phyloP scores from a whole-genome alignment of 1,140 invertebrate genomes.

The Lanistes nyassanus region DNA sequence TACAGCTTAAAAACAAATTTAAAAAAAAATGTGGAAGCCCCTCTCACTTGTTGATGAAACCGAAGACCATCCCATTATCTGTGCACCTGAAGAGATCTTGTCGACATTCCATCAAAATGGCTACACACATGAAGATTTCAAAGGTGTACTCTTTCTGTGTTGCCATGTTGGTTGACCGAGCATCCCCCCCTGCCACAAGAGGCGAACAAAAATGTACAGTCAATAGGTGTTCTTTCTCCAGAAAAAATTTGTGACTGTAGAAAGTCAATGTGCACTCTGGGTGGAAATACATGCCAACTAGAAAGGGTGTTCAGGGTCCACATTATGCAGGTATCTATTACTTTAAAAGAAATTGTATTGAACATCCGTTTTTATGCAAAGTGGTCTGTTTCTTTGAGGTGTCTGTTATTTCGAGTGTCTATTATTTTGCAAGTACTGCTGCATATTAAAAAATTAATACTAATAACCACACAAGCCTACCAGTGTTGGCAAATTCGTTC shows the following conservation, averaged over 20 bases:
- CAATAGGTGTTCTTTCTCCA: background rate
- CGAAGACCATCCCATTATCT: slow-evolving; percentile 55
- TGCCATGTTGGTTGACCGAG: slow-evolving; percentile 35
- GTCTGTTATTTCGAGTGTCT: too few relatives aligned
- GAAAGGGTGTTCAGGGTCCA: too few relatives aligned
- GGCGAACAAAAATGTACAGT: background rate
- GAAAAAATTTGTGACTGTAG: too few relatives aligned
- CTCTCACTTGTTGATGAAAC: slow-evolving; percentile 26
- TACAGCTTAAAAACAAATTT: too few relatives aligned
- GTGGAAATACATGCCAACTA: too few relatives aligned
- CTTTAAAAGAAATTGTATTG: too few relatives aligned
- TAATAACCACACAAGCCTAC: slow-evolving; percentile 40
- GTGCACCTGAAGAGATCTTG: slow-evolving; percentile 52
- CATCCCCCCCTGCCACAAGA: slow-evolving; percentile 53
- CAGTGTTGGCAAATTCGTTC: slow-evolving; percentile 58
- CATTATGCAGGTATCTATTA: too few relatives aligned
- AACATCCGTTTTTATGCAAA: too few relatives aligned
- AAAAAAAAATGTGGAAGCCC: background rate
- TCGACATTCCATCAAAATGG: slow-evolving; percentile 49
- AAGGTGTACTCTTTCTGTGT: slow-evolving; percentile 59
- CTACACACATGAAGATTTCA: slow-evolving; percentile 64
- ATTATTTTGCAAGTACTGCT: too few relatives aligned
- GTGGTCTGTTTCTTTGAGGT: too few relatives aligned
- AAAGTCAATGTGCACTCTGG: too few relatives aligned
- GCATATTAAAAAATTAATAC: too few relatives aligned